A percentile compares a stretch with the other conserved stretches of the same genome.
Conservation (phyloP, 2,888 invertebrate species). For the Orthonychiurus folsomi region DNA sequence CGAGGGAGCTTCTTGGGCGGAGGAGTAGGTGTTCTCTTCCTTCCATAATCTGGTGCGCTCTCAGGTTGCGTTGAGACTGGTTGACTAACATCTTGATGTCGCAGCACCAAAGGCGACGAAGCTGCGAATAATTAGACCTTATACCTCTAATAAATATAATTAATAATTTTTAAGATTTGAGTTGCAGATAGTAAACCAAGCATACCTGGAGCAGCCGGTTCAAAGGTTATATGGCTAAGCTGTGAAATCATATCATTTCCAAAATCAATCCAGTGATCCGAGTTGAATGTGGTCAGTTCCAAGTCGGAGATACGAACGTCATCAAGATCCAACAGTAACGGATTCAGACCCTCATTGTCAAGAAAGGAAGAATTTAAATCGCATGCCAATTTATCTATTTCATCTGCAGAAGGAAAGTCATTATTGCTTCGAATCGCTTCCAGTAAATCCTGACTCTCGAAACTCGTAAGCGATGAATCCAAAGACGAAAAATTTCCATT, state of each 20-base stretch:
- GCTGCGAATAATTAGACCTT: too few relatives aligned
- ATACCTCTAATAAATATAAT: too few relatives aligned
- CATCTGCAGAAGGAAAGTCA: background rate
- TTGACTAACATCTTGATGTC: too few relatives aligned
- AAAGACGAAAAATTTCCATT: background rate
- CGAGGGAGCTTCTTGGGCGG: background rate
- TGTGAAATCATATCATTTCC: background rate
- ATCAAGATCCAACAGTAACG: background rate
- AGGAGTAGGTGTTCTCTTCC: background rate
- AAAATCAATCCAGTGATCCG: background rate
- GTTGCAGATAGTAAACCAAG: too few relatives aligned
- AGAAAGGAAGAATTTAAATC: constrained; percentile 1
- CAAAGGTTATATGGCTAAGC: background rate
- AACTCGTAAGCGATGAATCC: background rate
- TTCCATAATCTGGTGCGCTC: background rate
- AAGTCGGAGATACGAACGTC: constrained; percentile 4
- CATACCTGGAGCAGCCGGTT: background rate
- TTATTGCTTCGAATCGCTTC: constrained; percentile 7
- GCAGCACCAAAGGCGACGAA: too few relatives aligned
- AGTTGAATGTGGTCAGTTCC: background rate
- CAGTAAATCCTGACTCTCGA: constrained; percentile 9
- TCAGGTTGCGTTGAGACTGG: background rate
- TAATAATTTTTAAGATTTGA: too few relatives aligned
- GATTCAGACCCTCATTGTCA: background rate
- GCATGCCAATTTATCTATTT: background rate